Evolutionary conservation across 2,888 invertebrate genomes (phyloP), one percentile per base, ranked within the genome.

Genomic region (Listrodromus nycthemerus): DNA sequence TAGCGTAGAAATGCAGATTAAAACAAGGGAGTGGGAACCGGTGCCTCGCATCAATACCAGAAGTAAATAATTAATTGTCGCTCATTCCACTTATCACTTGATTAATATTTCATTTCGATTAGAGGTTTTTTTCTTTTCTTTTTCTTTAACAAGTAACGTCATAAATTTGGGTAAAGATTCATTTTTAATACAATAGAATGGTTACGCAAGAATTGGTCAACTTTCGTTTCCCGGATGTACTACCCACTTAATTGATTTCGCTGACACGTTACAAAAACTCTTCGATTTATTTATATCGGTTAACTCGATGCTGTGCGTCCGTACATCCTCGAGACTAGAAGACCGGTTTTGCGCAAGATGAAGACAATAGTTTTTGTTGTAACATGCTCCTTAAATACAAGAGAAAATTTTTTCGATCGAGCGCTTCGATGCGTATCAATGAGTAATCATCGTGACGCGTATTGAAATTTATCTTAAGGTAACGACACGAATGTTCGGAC

Each of bases 91-190:
- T 67, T 27, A 45, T 69, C 73, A 65, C 74, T 80, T 69, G 71
- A 74, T 80, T 45, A 71, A 73, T 76, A 67, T 70, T 50, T 84
- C 48, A 70, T 78, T 78, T 84, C 73, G 83, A 81, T 81, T 84
- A 84, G 84, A 69, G 45, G 73, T 30, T 67, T 78, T 55, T 84
- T 78, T 69, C 2, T 5, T 85, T 87, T 71, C 83, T 50, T 52
- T 52, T 21, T n/a, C 7, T 52, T 86, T 82, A 89, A 89, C 86
- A 85, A 86, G 82, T 89, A 88, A 89, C 88, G 86, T 88, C 87
- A 89, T 89, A 86, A 86, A 87, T 86, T 87, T 82, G 86, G 85
- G 33, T 74, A 58, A 74, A 77, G 48, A 63, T 76, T 77, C 63
- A 0, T 70, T 69, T 67, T 71, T 7, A 30, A 61, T 71, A 58